Evolutionary conservation across 2,113 vertebrate species (phyloP), one percentile per base, ranked within the genome.

Genomic region (Petromus typicus): DNA sequence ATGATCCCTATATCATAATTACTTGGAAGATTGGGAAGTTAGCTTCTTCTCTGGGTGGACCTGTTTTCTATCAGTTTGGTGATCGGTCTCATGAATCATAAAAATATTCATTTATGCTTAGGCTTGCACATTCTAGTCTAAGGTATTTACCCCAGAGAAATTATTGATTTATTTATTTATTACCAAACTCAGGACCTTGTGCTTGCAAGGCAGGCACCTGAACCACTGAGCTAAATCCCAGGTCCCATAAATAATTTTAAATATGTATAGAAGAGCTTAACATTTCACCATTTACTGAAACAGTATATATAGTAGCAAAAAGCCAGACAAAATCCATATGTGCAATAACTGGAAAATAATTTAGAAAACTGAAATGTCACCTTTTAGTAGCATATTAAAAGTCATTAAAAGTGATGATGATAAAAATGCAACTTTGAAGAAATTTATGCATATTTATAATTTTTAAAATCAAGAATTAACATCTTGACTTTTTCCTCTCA

Each of bases 351-450:
- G 34, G 69, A 63, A 37, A 95, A 91, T 22, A 87, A 30, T 61
- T 94, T 90, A 90, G 23, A 93, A 96, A 95, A 63, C 40, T 75
- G 30, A 61, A 95, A 82, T 66, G 67, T 48, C 86, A 85, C 22
- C 37, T 94, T 90, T 93, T 43, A 88, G 7, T 61, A 73, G 16
- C 27, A 73, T 51, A 81, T 9, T 80, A 92, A 18, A 90, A 82
- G 32, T 85, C 20, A 66, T 84, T 93, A 66, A 96, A 73, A 83
- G 83, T 17, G 14, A 34, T 69, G 25, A 12, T 69, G 67, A 89
- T 43, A 86, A 93, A 86, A 93, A 85, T 64, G 14, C 9, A 88
- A n/a, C 23, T 86, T 27, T 66, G 23, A 67, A n/a, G 7, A 82
- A 92, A 76, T 67, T 64, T 93, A 73, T 57, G 69, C 10, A 69